Evolutionary conservation across 2,797 vertebrate species (phyloP).

Genomic region (Melanotaenia boesemani): DNA sequence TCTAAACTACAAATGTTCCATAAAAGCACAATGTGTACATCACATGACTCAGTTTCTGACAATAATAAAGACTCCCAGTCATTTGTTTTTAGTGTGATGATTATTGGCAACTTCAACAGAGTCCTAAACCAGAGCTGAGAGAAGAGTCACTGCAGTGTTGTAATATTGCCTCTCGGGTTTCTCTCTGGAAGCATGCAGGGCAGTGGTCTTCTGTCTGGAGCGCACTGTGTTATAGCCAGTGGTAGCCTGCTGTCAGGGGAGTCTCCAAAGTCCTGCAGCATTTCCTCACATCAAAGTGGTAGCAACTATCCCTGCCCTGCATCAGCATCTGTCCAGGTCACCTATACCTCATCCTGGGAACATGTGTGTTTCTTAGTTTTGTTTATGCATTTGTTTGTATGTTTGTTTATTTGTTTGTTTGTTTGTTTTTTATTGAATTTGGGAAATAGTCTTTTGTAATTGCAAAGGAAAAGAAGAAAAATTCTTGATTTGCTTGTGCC

Average conservation of each 20-base stretch:
- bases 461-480: too few species aligned
- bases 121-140: conserved; percentile 19
- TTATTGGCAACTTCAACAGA: conserved; percentile 38
- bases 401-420: not conserved
- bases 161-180: conserved; percentile 66
- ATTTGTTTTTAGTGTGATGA: conserved; percentile 62
- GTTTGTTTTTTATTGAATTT: not conserved
- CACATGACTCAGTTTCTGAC: conserved; percentile 70
- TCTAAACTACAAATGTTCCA: conserved; percentile 2
- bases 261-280: conserved; percentile 58
- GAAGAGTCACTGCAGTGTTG: conserved; percentile 15
- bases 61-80: conserved; percentile 54
- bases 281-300: conserved; percentile 75
- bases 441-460: conserved; percentile 2
- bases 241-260: conserved; percentile 67
- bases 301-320: conserved; percentile 21
- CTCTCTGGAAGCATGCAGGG: conserved; percentile 37
- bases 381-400: conserved; percentile 1
- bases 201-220: conserved; percentile 54
- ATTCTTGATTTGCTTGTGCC: not conserved
- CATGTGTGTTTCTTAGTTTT: not conserved
- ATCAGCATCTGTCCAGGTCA: conserved; percentile 23
- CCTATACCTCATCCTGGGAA: conserved; percentile 18
- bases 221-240: conserved; percentile 43
- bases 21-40: conserved; percentile 41